phyloP scores from a whole-genome alignment of 2,888 invertebrate genomes.

The Callinectes sapidus region DNA sequence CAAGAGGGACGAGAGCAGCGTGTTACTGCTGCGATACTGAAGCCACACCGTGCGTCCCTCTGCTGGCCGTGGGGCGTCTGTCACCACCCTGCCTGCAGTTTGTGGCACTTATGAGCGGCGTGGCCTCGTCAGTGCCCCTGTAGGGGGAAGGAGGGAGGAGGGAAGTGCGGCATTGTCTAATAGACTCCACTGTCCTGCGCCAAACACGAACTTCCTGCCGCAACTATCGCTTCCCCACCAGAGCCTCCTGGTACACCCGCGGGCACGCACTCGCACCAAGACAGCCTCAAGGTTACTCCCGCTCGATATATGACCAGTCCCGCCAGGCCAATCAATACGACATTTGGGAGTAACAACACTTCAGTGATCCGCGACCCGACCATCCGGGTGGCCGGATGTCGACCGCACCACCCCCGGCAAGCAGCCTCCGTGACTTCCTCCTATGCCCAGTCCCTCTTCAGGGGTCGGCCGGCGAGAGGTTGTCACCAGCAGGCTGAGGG shows the following conservation, averaged over 20 bases:
- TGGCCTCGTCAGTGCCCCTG: constrained; percentile 44
- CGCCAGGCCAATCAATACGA: constrained; percentile 34
- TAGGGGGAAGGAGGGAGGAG: constrained; percentile 11
- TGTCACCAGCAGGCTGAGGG: background rate
- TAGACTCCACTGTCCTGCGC: constrained; percentile 59
- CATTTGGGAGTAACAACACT: constrained; percentile 29
- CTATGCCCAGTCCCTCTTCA: background rate
- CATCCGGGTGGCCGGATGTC: background rate
- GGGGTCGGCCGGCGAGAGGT: constrained; percentile 8
- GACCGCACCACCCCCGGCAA: background rate
- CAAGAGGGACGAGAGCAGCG: background rate
- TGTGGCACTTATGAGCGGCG: constrained; percentile 49
- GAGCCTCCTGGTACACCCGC: constrained; percentile 43
- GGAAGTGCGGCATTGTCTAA: constrained; percentile 49
- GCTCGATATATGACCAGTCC: constrained; percentile 31
- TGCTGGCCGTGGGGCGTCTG: constrained; percentile 60
- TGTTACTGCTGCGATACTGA: background rate
- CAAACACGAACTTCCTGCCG: constrained; percentile 8
- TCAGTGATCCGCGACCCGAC: background rate
- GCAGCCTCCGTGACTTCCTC: background rate
- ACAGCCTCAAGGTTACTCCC: constrained; percentile 30
- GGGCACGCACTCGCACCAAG: constrained; percentile 14
- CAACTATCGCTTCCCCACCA: constrained; percentile 44
- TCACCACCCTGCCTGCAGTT: constrained; percentile 56
- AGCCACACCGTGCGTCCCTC: constrained; percentile 42